Evolutionary conservation across 2,888 invertebrate species (phyloP), one percentile per base, ranked within the genome.

Genomic region (Trissoscelio sp.): DNA sequence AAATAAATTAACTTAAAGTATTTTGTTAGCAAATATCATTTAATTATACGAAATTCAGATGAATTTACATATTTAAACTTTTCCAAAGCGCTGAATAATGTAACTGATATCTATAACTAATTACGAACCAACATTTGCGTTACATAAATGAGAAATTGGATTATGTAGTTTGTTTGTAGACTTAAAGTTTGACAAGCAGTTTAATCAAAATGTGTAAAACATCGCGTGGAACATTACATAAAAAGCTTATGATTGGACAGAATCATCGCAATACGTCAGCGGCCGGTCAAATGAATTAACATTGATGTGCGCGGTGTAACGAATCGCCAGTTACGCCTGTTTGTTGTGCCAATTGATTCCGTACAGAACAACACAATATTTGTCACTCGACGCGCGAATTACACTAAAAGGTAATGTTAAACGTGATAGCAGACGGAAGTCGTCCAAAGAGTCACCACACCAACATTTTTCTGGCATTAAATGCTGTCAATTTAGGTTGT

Each of bases 281-380:
- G 34, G 6, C 9, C 75, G 75, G 80, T 75, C 80, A 81, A 75
- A 75, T 81, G 51, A 75, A 75, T 81, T 70, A 75, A 81, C 80
- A 75, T 81, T 81, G 64, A 58, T 64, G 67, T 44, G n/a, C 22
- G 62, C 16, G 2, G 31, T 53, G 18, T 12, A 64, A 62, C 69
- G 69, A 64, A 69, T 53, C 14, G 31, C 57, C 51, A 70, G 37
- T 70, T 62, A 69, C 39, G 51, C 20, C 48, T 62, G 57, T 69
- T 80, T 46, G 67, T 80, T 62, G 34, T 67, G 46, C 37, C 74
- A 80, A 80, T 80, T 73, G 70, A 75, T 62, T 53, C 7, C 14
- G 12, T 55, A n/a, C 20, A 57, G 48, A 44, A 34, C 24, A 62
- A 53, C 34, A 18, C 42, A 37, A 74, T 74, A 74, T 64, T 74